These are phyloP conservation scores for Melipona quadrifasciata DNA, from an alignment of 1,140 invertebrate species.

Conservation along the genomic window DNA sequence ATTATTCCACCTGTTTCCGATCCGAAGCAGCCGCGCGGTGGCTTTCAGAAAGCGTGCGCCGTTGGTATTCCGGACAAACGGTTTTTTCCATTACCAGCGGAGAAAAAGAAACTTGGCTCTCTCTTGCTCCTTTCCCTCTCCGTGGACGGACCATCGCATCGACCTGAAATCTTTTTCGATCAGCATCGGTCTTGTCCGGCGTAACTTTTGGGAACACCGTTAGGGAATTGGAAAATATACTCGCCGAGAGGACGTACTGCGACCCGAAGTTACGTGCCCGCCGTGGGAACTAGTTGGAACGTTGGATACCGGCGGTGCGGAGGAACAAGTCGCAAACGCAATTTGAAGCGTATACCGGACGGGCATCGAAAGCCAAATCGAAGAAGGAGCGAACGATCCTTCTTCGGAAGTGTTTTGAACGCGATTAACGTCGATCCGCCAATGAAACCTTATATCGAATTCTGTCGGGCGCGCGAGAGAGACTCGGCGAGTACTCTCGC, in stretches of 20 bases:
- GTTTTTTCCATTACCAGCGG: constrained; percentile 24
- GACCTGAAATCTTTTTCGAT: constrained; percentile 49
- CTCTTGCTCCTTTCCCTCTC: not conserved
- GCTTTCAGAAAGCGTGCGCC: not conserved
- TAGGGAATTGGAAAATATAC: constrained; percentile 46
- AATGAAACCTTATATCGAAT: constrained; percentile 27
- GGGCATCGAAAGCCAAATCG: not conserved
- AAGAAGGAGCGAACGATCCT: not conserved
- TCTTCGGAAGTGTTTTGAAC: constrained; percentile 6
- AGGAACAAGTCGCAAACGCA: constrained; percentile 32
- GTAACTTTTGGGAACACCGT: constrained; percentile 37
- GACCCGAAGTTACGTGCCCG: constrained; percentile 15
- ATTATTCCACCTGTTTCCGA: constrained; percentile 36
- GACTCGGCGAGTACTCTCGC: not conserved
- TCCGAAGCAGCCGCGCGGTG: not conserved
- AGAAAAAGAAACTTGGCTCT: not conserved
- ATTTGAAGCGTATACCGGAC: constrained; percentile 1
- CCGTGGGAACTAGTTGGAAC: not conserved
- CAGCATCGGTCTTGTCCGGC: constrained; percentile 20
- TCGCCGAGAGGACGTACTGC: not conserved
- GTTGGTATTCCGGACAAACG: not conserved
- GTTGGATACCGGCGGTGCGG: not conserved
- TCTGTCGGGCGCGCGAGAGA: not conserved
- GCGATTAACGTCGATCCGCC: constrained; percentile 27
- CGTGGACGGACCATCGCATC: constrained; percentile 6